Conservation (phyloP, 1,140 invertebrate species). For the Prorops nasuta region DNA sequence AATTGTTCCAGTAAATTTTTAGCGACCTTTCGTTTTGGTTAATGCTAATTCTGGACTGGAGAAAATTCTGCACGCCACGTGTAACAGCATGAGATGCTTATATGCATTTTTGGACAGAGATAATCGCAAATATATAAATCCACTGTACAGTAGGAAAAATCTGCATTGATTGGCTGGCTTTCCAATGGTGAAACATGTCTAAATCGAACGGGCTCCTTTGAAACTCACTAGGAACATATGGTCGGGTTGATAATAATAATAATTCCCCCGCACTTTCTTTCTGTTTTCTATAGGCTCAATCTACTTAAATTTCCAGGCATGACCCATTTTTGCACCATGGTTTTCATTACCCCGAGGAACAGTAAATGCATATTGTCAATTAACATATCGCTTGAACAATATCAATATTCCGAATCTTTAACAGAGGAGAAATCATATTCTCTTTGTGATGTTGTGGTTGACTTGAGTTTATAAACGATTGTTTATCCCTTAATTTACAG, state of each 20-base stretch:
- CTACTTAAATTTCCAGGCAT: background rate
- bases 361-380: conserved; percentile 19
- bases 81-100: conserved; percentile 12
- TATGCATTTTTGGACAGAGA: conserved; percentile 9
- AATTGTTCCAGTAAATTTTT: conserved; percentile 2
- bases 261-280: background rate
- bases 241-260: background rate
- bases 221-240: conserved; percentile 6
- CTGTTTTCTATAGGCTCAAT: background rate
- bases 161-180: conserved; percentile 12
- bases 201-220: conserved; percentile 6
- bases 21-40: background rate
- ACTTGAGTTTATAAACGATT: conserved; percentile 9
- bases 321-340: conserved; percentile 12
- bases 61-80: conserved; percentile 15
- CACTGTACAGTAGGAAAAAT: conserved; percentile 11
- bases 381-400: conserved; percentile 5
- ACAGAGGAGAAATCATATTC: conserved; percentile 9
- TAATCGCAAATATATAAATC: conserved; percentile 5
- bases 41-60: conserved; percentile 2
- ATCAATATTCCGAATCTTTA: conserved; percentile 12
- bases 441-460: conserved; percentile 13
- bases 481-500: conserved; percentile 2
- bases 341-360: conserved; percentile 13
- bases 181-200: conserved; percentile 1